These are phyloP conservation scores for Ambastaia sidthimunki DNA, from an alignment of 2,797 vertebrate genomes.

Conservation along the genomic window DNA sequence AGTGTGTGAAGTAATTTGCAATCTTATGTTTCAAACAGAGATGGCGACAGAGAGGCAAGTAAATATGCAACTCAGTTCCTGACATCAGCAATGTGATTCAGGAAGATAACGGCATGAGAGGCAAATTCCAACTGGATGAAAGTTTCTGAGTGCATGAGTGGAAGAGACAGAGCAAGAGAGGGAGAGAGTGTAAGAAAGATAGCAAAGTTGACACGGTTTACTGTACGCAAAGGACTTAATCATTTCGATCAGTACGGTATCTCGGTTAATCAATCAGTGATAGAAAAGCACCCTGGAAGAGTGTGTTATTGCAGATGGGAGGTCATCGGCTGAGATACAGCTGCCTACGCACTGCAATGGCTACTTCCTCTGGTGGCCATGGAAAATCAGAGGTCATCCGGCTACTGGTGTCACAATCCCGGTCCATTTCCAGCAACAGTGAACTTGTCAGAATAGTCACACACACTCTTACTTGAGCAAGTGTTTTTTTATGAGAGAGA, in stretches of 20 bases:
- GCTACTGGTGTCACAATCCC: constrained; percentile 9
- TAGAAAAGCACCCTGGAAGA: constrained; percentile 71
- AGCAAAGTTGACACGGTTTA: constrained; percentile 50
- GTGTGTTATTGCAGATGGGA: constrained; percentile 67
- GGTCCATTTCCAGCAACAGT: constrained; percentile 12
- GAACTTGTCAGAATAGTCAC: constrained; percentile 20
- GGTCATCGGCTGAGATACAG: constrained; percentile 67
- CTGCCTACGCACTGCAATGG: constrained; percentile 41
- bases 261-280: constrained; percentile 69
- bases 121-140: constrained; percentile 47
- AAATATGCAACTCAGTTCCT: not conserved
- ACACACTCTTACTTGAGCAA: not conserved
- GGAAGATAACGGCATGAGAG: constrained; percentile 44
- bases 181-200: constrained; percentile 60
- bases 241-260: constrained; percentile 64
- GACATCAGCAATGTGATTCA: constrained; percentile 50
- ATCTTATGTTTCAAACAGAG: too few relatives aligned
- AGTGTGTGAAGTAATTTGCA: too few relatives aligned
- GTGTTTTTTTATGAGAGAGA: constrained; percentile 15
- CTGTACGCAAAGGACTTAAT: constrained; percentile 48
- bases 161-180: constrained; percentile 57
- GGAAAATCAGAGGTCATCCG: constrained; percentile 30
- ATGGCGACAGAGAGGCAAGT: too few relatives aligned
- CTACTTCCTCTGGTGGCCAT: constrained; percentile 46
- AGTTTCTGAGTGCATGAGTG: constrained; percentile 19